Base-by-base conservation (phyloP, 2,113 vertebrate species). In the Sterrhoptilus dennistouni region DNA sequence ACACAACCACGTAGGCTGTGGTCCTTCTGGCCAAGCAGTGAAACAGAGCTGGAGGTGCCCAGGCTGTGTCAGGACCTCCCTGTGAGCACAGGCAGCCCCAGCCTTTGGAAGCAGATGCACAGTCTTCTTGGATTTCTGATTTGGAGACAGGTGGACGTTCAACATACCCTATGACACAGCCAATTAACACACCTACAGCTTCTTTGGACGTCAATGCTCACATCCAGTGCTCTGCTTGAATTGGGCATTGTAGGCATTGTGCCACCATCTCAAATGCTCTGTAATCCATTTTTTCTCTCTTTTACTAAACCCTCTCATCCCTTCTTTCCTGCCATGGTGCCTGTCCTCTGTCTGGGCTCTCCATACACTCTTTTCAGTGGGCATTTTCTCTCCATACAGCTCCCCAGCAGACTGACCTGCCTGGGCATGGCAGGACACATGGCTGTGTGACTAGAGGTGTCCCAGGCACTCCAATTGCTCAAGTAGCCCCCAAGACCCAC, bases 101-200 rank as follows among this genome's bases (percentile, higher is more conserved):
- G 1, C n/a, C 33, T 65, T 36, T 50, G 23, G 54, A 64, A 90
- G 66, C 31, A 78, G 69, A 70, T 60, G 47, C 49, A 40, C 7
- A n/a, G 14, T 21, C 52, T 20, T 38, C 72, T 15, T 70, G 69
- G 28, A 53, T 42, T 25, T 31, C 74, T 50, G 40, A 47, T 64
- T 14, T 6, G 1, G 56, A 72, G 71, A 18, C n/a, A 57, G 40
- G 19, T 12, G 29, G 68, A 50, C 0, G 0, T n/a, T 21, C 0
- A 0, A 12, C 0, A 0, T 69, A 72, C 31, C 24, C 33, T 20
- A 25, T 79, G 71, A 44, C 53, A 80, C 44, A 75, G 33, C 11
- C n/a, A n/a, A 14, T 69, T 83, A 24, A 40, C 64, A 61, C 31
- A 83, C n/a, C 42, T 66, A 61, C n/a, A 53, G 50, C n/a, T 87